phyloP scores from a whole-genome alignment of 2,888 invertebrate species.

The Panzeria rudis region DNA sequence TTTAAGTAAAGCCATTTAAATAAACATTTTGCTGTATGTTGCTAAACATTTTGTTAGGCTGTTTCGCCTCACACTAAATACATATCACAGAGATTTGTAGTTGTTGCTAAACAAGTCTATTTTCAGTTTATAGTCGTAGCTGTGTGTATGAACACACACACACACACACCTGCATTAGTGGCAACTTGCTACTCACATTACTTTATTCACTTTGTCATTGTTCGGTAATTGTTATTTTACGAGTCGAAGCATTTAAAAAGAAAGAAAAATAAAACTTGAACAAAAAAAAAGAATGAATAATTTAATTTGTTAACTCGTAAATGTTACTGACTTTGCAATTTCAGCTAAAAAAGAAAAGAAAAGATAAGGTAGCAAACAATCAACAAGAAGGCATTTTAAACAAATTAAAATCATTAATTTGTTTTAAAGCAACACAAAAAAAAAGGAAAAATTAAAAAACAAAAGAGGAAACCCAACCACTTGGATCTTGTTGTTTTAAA shows the following conservation, averaged over 20 bases:
- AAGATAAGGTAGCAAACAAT: slow-evolving; percentile 30
- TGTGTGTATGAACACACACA: not conserved
- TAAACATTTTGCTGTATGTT: slow-evolving; percentile 40
- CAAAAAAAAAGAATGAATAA: slow-evolving; percentile 32
- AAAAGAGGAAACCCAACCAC: slow-evolving; percentile 58
- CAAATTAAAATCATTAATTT: slow-evolving; percentile 66
- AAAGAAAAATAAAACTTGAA: slow-evolving; percentile 12
- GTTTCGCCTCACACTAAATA: not conserved
- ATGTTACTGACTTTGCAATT: slow-evolving; percentile 63
- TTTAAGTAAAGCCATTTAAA: not conserved
- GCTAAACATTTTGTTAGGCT: slow-evolving; percentile 4
- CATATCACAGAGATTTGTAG: not conserved
- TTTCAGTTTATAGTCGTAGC: not conserved
- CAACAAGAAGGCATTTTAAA: slow-evolving; percentile 55
- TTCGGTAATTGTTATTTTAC: slow-evolving; percentile 65
- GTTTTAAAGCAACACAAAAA: slow-evolving; percentile 52
- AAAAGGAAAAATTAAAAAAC: slow-evolving; percentile 26
- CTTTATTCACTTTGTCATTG: slow-evolving; percentile 51
- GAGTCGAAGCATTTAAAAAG: slow-evolving; percentile 46
- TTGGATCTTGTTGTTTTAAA: slow-evolving; percentile 28
- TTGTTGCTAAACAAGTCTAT: not conserved
- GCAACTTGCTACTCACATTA: slow-evolving; percentile 25
- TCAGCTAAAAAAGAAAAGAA: not conserved
- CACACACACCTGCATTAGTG: not conserved
- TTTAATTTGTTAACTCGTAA: slow-evolving; percentile 54